Evolutionary conservation across 2,113 vertebrate species (phyloP).

Genomic region (Trinectes maculatus): DNA sequence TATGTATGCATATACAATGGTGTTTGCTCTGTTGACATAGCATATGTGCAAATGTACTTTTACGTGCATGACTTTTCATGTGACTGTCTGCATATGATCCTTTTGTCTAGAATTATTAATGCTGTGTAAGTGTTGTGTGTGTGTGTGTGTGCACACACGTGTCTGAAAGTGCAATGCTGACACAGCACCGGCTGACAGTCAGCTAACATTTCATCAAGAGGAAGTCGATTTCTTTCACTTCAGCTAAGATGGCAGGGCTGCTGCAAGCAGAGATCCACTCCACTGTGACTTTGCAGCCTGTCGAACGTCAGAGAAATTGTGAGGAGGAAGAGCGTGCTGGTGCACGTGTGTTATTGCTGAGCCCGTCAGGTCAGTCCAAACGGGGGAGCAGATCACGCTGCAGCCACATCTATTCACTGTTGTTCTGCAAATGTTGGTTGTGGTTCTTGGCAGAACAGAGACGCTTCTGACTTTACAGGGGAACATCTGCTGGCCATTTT

Average conservation of each 20-base stretch:
- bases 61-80: constrained; percentile 22
- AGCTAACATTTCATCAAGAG: constrained; percentile 62
- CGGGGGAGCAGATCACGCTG: background rate
- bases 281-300: background rate
- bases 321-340: background rate
- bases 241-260: constrained; percentile 30
- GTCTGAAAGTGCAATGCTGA: constrained; percentile 43
- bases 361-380: background rate
- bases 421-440: background rate
- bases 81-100: constrained; percentile 39
- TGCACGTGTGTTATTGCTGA: background rate
- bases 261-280: background rate
- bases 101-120: background rate
- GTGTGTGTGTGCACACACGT: background rate
- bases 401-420: background rate
- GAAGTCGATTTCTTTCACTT: constrained; percentile 73
- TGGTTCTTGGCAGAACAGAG: constrained; percentile 24
- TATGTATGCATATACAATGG: background rate
- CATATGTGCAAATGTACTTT: constrained; percentile 2
- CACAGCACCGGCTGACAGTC: constrained; percentile 49
- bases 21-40: constrained; percentile 11
- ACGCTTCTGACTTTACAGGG: background rate
- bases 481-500: constrained; percentile 29
- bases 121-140: background rate
- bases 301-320: background rate